These are phyloP conservation scores for Nymphalis polychloros DNA, from an alignment of 2,888 invertebrate genomes.

Conservation along the genomic window DNA sequence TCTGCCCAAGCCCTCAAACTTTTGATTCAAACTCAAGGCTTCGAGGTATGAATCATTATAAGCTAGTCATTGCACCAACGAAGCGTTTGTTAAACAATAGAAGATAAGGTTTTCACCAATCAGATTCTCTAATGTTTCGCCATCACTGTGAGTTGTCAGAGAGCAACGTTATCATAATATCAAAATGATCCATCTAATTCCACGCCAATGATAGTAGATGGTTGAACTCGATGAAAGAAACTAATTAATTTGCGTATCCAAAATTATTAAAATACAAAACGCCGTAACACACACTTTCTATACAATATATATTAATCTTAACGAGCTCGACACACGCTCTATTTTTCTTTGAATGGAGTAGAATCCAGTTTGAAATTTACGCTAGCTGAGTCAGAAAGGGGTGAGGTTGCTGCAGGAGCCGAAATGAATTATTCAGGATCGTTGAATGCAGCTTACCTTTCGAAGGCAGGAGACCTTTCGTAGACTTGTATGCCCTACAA, in stretches of 20 bases:
- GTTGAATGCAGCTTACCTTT: constrained; percentile 54
- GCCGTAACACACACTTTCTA: background rate
- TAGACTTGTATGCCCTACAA: constrained; percentile 23
- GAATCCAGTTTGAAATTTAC: constrained; percentile 28
- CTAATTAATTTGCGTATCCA: constrained; percentile 36
- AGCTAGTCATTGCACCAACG: too few relatives aligned
- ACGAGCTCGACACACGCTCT: background rate
- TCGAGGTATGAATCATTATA: too few relatives aligned
- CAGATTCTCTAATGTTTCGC: too few relatives aligned
- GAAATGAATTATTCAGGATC: constrained; percentile 69
- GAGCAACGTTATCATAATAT: background rate
- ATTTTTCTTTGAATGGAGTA: constrained; percentile 12
- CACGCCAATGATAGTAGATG: constrained; percentile 28
- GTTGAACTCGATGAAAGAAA: constrained; percentile 36
- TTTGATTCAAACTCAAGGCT: too few relatives aligned
- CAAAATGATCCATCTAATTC: constrained; percentile 27
- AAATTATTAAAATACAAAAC: constrained; percentile 14
- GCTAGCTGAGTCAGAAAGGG: constrained; percentile 33
- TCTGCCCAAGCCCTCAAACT: too few relatives aligned
- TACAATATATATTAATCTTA: constrained; percentile 9
- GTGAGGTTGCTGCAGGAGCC: constrained; percentile 51
- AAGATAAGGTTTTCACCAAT: too few relatives aligned
- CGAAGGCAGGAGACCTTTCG: constrained; percentile 28
- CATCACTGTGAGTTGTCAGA: too few relatives aligned
- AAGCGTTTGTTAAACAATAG: too few relatives aligned